Evolutionary conservation across 2,113 vertebrate genomes (phyloP), one percentile per base, ranked within the genome.

Genomic region (Bubo blakistoni): DNA sequence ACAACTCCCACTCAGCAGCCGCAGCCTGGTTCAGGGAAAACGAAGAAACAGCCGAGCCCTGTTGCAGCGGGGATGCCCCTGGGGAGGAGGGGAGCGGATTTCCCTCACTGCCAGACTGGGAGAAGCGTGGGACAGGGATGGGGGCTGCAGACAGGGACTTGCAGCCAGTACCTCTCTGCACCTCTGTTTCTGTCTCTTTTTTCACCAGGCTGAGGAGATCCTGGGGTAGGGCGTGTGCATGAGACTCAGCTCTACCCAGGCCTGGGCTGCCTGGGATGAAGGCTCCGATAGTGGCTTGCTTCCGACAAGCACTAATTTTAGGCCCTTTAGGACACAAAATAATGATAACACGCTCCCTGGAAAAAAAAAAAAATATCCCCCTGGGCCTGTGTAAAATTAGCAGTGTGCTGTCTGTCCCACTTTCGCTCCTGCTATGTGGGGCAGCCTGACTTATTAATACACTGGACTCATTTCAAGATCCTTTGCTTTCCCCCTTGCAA

Each of bases 391-490:
- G 62, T 87, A 94, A 96, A 96, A 97, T 96, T 95, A 96, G 92
- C 94, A 79, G 70, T 8, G 57, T 81, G 94, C 92, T 72, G 72
- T 36, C 80, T 97, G 97, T 95, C 94, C 96, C 97, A 96, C 94
- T 96, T 96, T 96, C 1, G 0, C 65, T 95, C 22, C n/a, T 2
- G 69, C 46, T 96, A 97, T 94, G 70, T 97, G 96, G 96, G 95
- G 84, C 97, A 97, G 88, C 86, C 55, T 38, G 74, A 52, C 95
- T 95, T 90, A 90, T 93, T 89, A 95, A 96, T 82, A 93, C 66
- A 5, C 81, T 12, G 73, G 61, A 40, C 91, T 94, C 16, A 10
- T 89, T 94, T 86, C 46, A 7, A 63, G 49, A 86, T 44, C 59
- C 52, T 87, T 63, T 65, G 80, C 90, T 72, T 44, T 76, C 20